Conservation (phyloP, 2,888 invertebrate species). For the Lagria hirta region DNA sequence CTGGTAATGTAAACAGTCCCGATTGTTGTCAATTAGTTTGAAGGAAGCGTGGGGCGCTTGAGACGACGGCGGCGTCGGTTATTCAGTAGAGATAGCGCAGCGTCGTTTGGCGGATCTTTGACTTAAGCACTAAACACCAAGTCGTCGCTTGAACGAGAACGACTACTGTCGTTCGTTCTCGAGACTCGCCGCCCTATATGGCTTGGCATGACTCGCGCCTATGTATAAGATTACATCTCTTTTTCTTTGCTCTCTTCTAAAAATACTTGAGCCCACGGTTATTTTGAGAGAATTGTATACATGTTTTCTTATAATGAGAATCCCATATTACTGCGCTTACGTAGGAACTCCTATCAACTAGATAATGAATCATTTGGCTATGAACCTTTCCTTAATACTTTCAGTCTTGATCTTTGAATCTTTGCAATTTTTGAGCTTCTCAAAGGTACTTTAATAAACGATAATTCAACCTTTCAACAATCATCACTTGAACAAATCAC, state of each 20-base stretch:
- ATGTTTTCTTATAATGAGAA: slow-evolving; percentile 51
- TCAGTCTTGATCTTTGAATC: slow-evolving; percentile 6
- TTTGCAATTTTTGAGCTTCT: too few relatives aligned
- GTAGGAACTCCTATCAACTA: slow-evolving; percentile 13
- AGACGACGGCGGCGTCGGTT: slow-evolving; percentile 24
- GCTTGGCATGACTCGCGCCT: slow-evolving; percentile 53
- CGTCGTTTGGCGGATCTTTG: slow-evolving; percentile 19
- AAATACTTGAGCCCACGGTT: slow-evolving; percentile 53
- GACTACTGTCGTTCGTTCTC: slow-evolving; percentile 47
- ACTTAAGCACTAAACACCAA: slow-evolving; percentile 6
- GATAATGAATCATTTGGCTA: slow-evolving; percentile 12
- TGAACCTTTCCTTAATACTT: too few relatives aligned
- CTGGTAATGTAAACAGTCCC: slow-evolving; percentile 43
- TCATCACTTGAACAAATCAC: too few relatives aligned
- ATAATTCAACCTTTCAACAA: too few relatives aligned
- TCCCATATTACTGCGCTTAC: slow-evolving; percentile 44
- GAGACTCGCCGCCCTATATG: slow-evolving; percentile 55
- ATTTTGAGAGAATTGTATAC: slow-evolving; percentile 53
- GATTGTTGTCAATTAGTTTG: slow-evolving; percentile 38
- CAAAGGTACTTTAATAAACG: too few relatives aligned
- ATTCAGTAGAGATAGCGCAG: slow-evolving; percentile 22
- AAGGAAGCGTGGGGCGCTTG: slow-evolving; percentile 28
- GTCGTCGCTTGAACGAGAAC: slow-evolving; percentile 40
- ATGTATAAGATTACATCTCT: slow-evolving; percentile 56
- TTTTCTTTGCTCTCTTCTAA: slow-evolving; percentile 54